These are phyloP conservation scores for Tympanoctomys barrerae DNA, from an alignment of 2,797 vertebrate species.

Conservation along the genomic window DNA sequence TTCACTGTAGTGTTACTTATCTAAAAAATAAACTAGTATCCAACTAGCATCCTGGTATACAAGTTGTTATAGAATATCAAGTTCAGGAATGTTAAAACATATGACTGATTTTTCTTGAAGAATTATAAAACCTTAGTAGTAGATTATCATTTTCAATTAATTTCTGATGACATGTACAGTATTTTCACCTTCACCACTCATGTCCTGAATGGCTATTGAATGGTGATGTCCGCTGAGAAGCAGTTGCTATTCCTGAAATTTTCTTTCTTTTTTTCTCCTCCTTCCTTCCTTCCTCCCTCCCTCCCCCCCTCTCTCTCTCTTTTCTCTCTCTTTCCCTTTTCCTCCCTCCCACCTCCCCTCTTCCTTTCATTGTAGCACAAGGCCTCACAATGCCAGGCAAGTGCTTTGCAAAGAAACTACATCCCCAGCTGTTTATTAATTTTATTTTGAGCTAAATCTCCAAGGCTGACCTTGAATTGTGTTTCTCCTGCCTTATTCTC, in stretches of 20 bases:
- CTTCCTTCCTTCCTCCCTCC: neutral
- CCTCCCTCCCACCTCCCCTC: neutral
- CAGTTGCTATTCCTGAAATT: neutral
- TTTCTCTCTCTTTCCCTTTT: neutral
- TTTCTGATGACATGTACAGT: constrained; percentile 14
- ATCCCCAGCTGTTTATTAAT: neutral
- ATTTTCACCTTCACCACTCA: neutral
- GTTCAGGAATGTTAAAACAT: constrained; percentile 22
- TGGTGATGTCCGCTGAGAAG: neutral
- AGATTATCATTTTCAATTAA: constrained; percentile 4
- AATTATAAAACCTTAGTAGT: constrained; percentile 31
- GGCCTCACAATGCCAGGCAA: neutral
- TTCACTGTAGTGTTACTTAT: constrained; percentile 15
- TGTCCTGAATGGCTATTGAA: neutral
- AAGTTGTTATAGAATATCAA: neutral
- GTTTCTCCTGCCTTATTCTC: neutral
- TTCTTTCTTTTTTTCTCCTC: neutral
- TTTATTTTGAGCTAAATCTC: neutral
- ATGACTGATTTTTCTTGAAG: constrained; percentile 35
- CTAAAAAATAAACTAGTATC: constrained; percentile 4
- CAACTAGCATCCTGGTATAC: neutral
- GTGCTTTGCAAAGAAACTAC: neutral
- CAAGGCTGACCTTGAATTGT: neutral
- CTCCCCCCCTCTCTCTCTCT: neutral
- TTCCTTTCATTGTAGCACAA: neutral